Base-by-base conservation (phyloP, 2,113 vertebrate genomes). In the Procavia capensis region DNA sequence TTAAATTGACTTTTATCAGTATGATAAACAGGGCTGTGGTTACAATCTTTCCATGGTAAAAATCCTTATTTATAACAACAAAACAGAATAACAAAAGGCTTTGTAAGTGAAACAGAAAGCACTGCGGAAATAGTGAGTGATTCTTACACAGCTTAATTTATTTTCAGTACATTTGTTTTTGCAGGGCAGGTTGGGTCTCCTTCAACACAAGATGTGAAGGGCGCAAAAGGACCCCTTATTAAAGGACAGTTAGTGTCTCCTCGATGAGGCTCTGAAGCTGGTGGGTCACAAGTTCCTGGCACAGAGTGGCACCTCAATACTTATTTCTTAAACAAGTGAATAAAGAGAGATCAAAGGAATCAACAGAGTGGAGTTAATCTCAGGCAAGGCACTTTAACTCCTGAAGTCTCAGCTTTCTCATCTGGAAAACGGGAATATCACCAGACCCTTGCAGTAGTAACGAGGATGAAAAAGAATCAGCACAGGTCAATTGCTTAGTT, bases 1-100 rank as follows among this genome's bases (percentile, higher is more conserved):
- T 83, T 75, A 76, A 95, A 79, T 54, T 25, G 29, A 83, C 13
- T 80, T 92, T 22, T 61, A 34, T 90, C 45, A 88, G 86, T 19
- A 57, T 29, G n/a, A 43, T 22, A 76, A 85, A 61, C 36, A 85
- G 74, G 85, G 2, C 20, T 43, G 13, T 81, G 45, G 43, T 50
- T 78, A 24, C 6, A 27, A 5, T 89, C 39, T 36, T 54, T 81
- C 2, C 17, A 41, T 1, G 54, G 9, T 85, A 88, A 88, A 91
- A 59, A 41, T 92, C 41, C 64, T 39, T 36, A 83, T 29, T 47
- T 39, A 64, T 83, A 66, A 54, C 81, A 85, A 6, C 34, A 84
- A 79, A 59, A 45, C 3, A 36, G 36, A 72, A 39, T 9, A 72
- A 72, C 39, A 6, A 9, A 5, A 27, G 39, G 64, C n/a, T 8